phyloP scores from a whole-genome alignment of 2,113 vertebrate species.

The Syngnathus typhle region DNA sequence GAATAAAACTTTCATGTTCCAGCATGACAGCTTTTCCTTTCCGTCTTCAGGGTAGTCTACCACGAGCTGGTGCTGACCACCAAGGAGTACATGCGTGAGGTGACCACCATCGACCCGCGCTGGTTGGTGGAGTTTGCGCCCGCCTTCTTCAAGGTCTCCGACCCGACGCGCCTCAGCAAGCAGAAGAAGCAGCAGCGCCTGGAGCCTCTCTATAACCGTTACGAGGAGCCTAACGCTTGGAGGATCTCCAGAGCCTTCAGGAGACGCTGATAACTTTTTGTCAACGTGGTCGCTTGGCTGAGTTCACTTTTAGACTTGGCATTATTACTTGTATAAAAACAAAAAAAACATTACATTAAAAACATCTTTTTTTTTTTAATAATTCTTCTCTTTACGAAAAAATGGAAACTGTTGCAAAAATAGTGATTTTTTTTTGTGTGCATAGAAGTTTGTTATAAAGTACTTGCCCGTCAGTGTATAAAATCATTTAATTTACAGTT shows the following conservation, averaged over 20 bases:
- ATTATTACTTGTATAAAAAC: background rate
- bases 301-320: background rate
- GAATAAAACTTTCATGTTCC: too few species aligned
- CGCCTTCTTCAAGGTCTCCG: slow-evolving; percentile 97
- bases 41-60: slow-evolving; percentile 85
- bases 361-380: too few species aligned
- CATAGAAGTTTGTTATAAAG: slow-evolving; percentile 2
- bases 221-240: slow-evolving; percentile 97
- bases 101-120: slow-evolving; percentile 95
- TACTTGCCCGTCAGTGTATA: slow-evolving; percentile 3
- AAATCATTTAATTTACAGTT: slow-evolving; percentile 1
- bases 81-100: slow-evolving; percentile 98
- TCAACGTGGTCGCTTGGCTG: rapidly evolving
- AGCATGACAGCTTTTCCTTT: background rate
- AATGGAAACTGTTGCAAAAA: background rate
- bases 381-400: background rate
- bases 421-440: background rate
- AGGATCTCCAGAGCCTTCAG: slow-evolving; percentile 93
- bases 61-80: slow-evolving; percentile 96
- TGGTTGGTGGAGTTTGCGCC: slow-evolving; percentile 97
- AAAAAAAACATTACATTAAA: background rate
- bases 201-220: slow-evolving; percentile 94
- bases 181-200: slow-evolving; percentile 97
- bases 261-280: slow-evolving; percentile 68
- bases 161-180: slow-evolving; percentile 96